A percentile compares a stretch with the other conserved stretches of the same genome.
These are phyloP conservation scores for Chrysolophus pictus DNA, from an alignment of 2,797 vertebrate species.

Conservation along the genomic window DNA sequence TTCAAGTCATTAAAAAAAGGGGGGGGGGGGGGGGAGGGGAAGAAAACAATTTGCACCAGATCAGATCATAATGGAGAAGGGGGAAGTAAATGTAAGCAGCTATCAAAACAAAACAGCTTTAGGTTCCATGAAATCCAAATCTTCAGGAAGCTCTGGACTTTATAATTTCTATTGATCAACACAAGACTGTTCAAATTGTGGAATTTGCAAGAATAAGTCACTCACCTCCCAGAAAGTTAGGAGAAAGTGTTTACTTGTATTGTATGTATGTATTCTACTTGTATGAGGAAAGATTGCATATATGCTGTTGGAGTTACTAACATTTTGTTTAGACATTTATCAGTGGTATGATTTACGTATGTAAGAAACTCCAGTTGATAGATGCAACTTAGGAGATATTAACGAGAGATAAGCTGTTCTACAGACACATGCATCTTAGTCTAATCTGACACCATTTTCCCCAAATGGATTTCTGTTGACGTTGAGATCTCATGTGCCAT, in stretches of 20 bases:
- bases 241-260: neutral
- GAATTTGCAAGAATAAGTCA: neutral
- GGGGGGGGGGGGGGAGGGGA: neutral
- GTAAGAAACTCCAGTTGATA: neutral
- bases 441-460: neutral
- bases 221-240: neutral
- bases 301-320: neutral
- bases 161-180: neutral
- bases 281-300: neutral
- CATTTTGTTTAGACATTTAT: neutral
- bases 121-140: neutral
- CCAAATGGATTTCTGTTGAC: neutral
- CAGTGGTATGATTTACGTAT: neutral
- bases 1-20: neutral
- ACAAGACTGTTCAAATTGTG: neutral
- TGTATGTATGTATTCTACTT: too few relatives aligned
- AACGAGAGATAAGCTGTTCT: neutral
- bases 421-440: neutral
- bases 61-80: neutral
- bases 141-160: neutral
- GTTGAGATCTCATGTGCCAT: neutral
- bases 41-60: neutral
- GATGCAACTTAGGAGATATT: neutral
- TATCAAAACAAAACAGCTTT: neutral
- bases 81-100: neutral